Conservation (phyloP, 2,888 invertebrate species). For the Desoria tigrina region DNA sequence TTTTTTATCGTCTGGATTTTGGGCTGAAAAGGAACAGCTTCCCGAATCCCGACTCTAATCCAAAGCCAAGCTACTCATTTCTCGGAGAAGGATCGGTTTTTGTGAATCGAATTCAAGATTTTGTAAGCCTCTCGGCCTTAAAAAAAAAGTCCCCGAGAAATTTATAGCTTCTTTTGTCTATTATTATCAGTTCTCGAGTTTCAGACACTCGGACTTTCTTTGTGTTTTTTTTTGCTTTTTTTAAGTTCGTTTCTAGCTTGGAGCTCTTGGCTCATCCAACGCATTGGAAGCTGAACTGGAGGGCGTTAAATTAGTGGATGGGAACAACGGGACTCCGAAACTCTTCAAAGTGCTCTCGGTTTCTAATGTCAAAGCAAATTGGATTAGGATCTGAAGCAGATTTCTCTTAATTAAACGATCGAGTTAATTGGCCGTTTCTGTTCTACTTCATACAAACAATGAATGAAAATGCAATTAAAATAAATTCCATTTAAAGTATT, state of each 20-base stretch:
- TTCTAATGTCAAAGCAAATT: no score
- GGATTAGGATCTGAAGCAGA: no score
- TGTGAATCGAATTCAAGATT: slow-evolving; percentile 8
- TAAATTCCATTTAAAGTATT: no score
- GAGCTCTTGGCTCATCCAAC: neutral
- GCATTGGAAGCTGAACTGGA: neutral
- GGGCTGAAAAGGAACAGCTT: neutral
- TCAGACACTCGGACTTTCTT: no score
- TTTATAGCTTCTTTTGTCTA: no score
- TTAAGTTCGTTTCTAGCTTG: neutral
- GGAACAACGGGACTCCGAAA: neutral
- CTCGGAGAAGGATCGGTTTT: neutral
- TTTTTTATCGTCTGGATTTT: neutral
- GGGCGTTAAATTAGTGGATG: neutral
- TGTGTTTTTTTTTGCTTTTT: neutral
- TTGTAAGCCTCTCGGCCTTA: neutral
- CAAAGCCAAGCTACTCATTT: neutral
- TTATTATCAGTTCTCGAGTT: no score
- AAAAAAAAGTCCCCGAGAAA: no score
- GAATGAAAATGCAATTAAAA: no score
- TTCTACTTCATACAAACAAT: no score
- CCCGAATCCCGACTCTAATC: neutral
- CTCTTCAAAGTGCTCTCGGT: no score
- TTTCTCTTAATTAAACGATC: no score
- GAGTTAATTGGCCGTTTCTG: no score